Percentiles rank a stretch among this genome's conserved stretches.
Evolutionary conservation across 2,113 vertebrate genomes (phyloP).

Genomic region (Lycaon pictus): DNA sequence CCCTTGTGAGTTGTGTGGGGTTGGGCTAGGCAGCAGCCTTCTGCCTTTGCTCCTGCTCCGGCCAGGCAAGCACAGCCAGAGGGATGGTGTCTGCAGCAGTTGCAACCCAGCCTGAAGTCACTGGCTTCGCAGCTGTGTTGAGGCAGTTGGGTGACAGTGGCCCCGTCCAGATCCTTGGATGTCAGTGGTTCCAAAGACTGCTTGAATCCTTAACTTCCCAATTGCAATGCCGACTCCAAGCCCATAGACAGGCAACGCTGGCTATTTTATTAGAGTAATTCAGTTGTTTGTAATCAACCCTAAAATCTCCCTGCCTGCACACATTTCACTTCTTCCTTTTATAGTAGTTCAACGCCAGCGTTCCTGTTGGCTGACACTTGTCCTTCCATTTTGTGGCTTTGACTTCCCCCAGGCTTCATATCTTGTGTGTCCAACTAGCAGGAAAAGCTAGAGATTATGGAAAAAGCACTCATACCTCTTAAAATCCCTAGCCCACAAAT

Average conservation of each 20-base stretch:
- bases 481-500: background rate
- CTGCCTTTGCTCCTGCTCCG: background rate
- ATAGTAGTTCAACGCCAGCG: background rate
- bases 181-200: background rate
- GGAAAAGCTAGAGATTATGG: background rate
- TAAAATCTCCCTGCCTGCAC: background rate
- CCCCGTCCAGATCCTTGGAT: background rate
- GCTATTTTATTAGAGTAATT: background rate
- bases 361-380: background rate
- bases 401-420: background rate
- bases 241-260: background rate
- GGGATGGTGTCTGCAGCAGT: background rate
- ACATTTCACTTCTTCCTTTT: background rate
- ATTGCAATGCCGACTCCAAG: background rate
- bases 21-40: background rate
- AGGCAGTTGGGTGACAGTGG: background rate
- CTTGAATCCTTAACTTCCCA: background rate
- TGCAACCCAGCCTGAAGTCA: background rate
- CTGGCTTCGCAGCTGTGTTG: background rate
- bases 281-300: background rate
- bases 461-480: background rate
- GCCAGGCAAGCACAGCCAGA: rapidly evolving
- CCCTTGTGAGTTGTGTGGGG: background rate
- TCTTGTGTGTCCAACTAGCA: background rate
- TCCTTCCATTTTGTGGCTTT: background rate